Evolutionary conservation across 1,140 invertebrate genomes (phyloP), one percentile per base, ranked within the genome.

Genomic region (Bombus impatiens): DNA sequence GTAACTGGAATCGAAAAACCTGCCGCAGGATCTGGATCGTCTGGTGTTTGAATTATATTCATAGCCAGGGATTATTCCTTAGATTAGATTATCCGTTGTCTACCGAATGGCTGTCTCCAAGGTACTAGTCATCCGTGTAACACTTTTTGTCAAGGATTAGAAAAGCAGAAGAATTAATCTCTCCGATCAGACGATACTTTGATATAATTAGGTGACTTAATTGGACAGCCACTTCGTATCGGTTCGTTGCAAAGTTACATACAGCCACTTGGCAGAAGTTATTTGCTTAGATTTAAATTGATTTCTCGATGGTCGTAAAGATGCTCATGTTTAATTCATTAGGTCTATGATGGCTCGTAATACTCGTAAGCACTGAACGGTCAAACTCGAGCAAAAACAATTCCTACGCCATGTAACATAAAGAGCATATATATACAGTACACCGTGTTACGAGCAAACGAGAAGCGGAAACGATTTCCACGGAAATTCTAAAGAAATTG

Each of bases 401-500:
- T 8, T 22, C 6, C 47, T 53, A 57, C 13, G 25, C 28, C 6
- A 10, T 32, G 6, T 18, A 13, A 22, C 32, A n/a, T 47, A 42
- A 3, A 13, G 25, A 47, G 25, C 42, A 35, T 47, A 13, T 25
- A 40, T 57, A 78, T 18, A 32, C n/a, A 57, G 25, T 35, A 2
- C 15, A 37, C 1, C 22, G 53, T 59, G 35, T 5, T 28, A 28
- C 53, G 80, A 25, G 53, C 40, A 74, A 67, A 37, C 53, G 79
- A 42, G 42, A 40, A 59, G n/a, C 78, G 83, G 62, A 72, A 85
- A 75, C 76, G 53, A 59, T 67, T 70, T 37, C 59, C 12, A 35
- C 28, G 3, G 62, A 37, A 70, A 89, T 88, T 82, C 78, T 70
- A 40, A 22, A 9, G 35, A 86, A 86, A 89, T 86, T 82, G 87